phyloP scores from a whole-genome alignment of 2,888 invertebrate genomes.

The Drosophila paramelanica region DNA sequence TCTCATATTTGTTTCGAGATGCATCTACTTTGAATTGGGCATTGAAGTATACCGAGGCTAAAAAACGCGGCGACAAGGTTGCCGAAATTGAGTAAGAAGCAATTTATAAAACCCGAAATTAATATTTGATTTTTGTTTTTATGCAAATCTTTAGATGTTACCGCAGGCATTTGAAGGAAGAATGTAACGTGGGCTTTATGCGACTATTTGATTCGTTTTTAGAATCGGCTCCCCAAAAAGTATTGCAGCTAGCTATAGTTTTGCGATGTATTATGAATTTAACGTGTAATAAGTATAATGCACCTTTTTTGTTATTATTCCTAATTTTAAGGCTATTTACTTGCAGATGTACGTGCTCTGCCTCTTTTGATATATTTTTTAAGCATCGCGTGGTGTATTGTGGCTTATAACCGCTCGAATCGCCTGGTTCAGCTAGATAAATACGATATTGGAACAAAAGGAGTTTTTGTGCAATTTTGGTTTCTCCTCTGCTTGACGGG shows the following conservation, averaged over 20 bases:
- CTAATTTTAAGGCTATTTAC: background rate
- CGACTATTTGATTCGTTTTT: constrained; percentile 64
- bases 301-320: background rate
- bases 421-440: constrained; percentile 61
- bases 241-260: constrained; percentile 58
- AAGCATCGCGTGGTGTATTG: constrained; percentile 58
- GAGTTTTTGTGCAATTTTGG: constrained; percentile 55
- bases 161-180: constrained; percentile 53
- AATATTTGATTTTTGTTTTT: background rate
- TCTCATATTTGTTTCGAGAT: constrained; percentile 69
- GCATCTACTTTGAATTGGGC: constrained; percentile 44
- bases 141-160: constrained; percentile 44
- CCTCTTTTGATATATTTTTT: constrained; percentile 55
- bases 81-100: constrained; percentile 46
- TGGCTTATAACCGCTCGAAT: constrained; percentile 67
- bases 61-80: constrained; percentile 36
- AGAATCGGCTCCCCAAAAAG: constrained; percentile 63
- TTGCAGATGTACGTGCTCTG: constrained; percentile 50
- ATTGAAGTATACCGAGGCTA: constrained; percentile 46
- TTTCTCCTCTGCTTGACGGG: constrained; percentile 59
- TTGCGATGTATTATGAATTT: constrained; percentile 35
- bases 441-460: constrained; percentile 58
- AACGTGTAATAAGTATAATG: constrained; percentile 47
- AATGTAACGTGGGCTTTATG: constrained; percentile 66
- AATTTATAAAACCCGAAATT: background rate